Evolutionary conservation across 1,140 invertebrate species (phyloP), one percentile per base, ranked within the genome.

Genomic region (Diprion similis): DNA sequence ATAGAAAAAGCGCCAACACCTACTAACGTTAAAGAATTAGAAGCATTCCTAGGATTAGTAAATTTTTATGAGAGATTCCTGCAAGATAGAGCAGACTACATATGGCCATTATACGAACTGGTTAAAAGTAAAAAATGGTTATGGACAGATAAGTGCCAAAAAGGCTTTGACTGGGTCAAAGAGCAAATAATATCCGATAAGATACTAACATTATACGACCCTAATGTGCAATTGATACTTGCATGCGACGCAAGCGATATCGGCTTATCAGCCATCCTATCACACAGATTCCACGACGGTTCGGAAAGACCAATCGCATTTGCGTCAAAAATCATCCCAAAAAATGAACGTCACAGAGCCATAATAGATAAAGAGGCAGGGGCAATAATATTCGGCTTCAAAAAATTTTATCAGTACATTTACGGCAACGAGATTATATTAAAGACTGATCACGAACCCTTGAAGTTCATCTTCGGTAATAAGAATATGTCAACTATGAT

Each of bases 251-350:
- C 78, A 13, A 76, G 73, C n/a, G 1, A 68, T 0, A 68, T 72
- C 46, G 79, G 76, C 1, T 8, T 78, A 18, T 66, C 72, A 0
- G 73, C 75, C 1, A 74, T 79, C 0, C 47, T 79, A 7, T 77
- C 73, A 8, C 76, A 78, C 46, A 2, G 45, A 64, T 76, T 45
- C 17, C 65, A 72, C 15, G 68, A 77, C 13, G 59, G 46, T 19
- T 70, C 70, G 4, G 84, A 88, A 75, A 68, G 73, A 73, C 85
- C 86, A 37, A 86, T 91, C 66, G 81, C 83, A 8, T 89, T 80
- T 81, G 85, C 83, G 10, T 90, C 89, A n/a, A n/a, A n/a, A n/a
- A n/a, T n/a, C n/a, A n/a, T n/a, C n/a, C n/a, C n/a, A n/a, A n/a
- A n/a, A n/a, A n/a, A n/a, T n/a, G n/a, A n/a, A n/a, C n/a, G n/a